Base-by-base conservation (phyloP, 2,113 vertebrate species). In the Periophthalmus modestus region DNA sequence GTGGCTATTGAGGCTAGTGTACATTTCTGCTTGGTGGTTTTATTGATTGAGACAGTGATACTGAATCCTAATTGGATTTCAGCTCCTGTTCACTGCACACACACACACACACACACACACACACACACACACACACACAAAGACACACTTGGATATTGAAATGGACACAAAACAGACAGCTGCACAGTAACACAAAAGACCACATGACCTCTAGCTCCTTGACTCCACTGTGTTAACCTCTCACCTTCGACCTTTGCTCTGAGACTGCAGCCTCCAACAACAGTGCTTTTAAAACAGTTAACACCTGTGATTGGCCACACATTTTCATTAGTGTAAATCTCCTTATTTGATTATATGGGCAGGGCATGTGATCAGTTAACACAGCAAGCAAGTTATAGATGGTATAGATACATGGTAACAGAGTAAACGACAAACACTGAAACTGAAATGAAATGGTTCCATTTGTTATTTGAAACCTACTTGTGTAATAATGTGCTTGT, bases 31-130 rank as follows among this genome's bases (percentile, higher is more conserved):
- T 68, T 16, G 43, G 62, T 80, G 84, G 68, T 69, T 79, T 72
- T 82, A 85, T 88, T 82, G 86, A 85, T 83, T 68, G 47, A 50
- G 62, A 66, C n/a, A 54, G 72, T 74, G 43, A 74, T 73, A 77
- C 71, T 73, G 62, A 81, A 80, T 58, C 36, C 61, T 85, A 81
- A 89, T 88, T 84, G 68, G 82, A 85, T 89, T 86, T 82, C 47
- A 65, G 72, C 69, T 62, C 62, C 43, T 16, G 11, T 39, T 50
- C 70, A 77, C n/a, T 9, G 39, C 39, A 73, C 46, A 69, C 67
- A 68, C 11, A 21, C 71, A 28, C 23, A 61, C 23, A 14, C 55
- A 66, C 15, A 28, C 28, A 28, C 28, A 28, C 28, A 28, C 28
- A 54, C 72, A 70, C 58, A 80, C 19, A 77, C 46, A 71, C 67